Base-by-base conservation (phyloP, 1,140 invertebrate species). In the Ladona fulva region DNA sequence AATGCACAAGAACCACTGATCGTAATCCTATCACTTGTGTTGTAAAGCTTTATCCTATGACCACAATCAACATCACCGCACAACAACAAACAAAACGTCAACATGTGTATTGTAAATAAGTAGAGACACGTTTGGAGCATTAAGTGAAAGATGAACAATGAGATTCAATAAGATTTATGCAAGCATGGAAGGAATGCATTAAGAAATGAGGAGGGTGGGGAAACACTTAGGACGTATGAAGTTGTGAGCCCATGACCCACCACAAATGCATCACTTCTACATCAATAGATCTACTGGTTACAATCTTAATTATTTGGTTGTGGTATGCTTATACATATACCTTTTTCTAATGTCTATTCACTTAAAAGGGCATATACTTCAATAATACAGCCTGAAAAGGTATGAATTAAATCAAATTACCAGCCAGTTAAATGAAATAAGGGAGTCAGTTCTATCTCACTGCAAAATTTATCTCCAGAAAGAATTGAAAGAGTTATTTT, bases 41-140 rank as follows among this genome's bases (percentile, higher is more conserved):
- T 5, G 29, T 5, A 37, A 37, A 37, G 29, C 29, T 37, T 37
- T 37, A 5, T 37, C 52, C 14, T 66, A 66, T 19, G n/a, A 66
- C 14, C 52, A 66, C 16, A 19, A 66, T 19, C n/a, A 66, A 66
- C 52, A 5, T 66, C n/a, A 66, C 52, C 14, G 52, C n/a, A 66
- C 52, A 66, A 66, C n/a, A 66, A 66, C 52, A 66, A 66, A 66
- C 52, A 66, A 66, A 66, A 66, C 52, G 14, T 66, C 52, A 66
- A 66, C 52, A 66, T 66, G 52, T 16, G 52, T 66, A 66, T 22
- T 3, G 29, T 19, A 66, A 19, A 66, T 19, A 66, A 66, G 52
- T 19, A 19, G 52, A 66, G n/a, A 66, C 52, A 66, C 14, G 5
- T 66, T 12, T 66, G 52, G 52, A 3, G 52, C 3, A 66, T 66